These are phyloP conservation scores for Sipha maydis DNA, from an alignment of 2,888 invertebrate species.

Conservation along the genomic window DNA sequence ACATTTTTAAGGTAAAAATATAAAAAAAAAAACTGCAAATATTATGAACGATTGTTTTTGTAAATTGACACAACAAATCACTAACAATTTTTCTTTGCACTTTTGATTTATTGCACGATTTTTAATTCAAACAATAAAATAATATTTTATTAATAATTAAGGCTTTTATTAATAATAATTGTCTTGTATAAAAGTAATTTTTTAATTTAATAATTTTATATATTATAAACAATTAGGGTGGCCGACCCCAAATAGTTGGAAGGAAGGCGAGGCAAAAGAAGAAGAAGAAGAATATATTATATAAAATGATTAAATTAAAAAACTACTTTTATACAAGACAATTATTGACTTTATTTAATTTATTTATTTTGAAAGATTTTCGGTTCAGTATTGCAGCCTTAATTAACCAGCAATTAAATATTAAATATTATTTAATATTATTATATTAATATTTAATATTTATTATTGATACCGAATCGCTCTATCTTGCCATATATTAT, in stretches of 20 bases:
- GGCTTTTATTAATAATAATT: too few relatives aligned
- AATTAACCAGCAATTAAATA: not conserved
- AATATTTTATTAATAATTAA: too few relatives aligned
- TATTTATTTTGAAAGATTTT: not conserved
- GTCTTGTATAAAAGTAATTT: too few relatives aligned
- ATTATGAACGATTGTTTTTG: not conserved
- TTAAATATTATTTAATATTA: too few relatives aligned
- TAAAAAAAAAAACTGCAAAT: not conserved
- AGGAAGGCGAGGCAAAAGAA: too few relatives aligned
- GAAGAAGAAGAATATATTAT: too few relatives aligned
- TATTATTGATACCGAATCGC: not conserved
- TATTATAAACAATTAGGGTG: too few relatives aligned
- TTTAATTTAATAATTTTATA: too few relatives aligned
- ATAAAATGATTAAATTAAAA: not conserved
- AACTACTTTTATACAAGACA: not conserved
- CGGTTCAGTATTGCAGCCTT: too few relatives aligned
- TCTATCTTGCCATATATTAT: not conserved
- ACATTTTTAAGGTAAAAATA: too few relatives aligned
- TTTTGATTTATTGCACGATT: conserved; percentile 7
- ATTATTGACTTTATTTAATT: not conserved
- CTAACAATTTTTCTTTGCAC: too few relatives aligned
- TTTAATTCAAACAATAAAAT: not conserved
- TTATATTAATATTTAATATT: not conserved
- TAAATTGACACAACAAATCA: not conserved
- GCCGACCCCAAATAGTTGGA: too few relatives aligned